Evolutionary conservation across 2,797 vertebrate genomes (phyloP).

Genomic region (Phoebastria nigripes): DNA sequence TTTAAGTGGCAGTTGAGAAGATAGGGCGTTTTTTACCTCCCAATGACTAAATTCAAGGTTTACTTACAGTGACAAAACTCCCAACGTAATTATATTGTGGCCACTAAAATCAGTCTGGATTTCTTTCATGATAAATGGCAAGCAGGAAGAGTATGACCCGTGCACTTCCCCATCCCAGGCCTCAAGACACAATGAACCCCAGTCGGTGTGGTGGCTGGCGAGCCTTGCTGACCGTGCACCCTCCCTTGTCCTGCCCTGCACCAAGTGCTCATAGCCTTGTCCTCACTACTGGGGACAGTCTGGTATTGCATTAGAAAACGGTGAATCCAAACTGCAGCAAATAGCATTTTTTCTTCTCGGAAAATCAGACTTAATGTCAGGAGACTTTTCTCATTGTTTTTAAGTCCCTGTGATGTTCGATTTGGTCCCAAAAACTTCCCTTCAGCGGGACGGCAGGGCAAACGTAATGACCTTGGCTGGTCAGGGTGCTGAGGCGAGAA

Average conservation of each 20-base stretch:
- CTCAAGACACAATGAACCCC: background rate
- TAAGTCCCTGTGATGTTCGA: background rate
- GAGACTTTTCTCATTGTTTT: background rate
- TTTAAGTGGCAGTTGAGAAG: background rate
- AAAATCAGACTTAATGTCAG: background rate
- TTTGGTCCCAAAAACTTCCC: background rate
- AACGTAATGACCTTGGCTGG: background rate
- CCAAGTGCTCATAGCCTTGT: background rate
- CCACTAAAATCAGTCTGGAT: background rate
- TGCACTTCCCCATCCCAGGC: background rate
- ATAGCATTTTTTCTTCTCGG: background rate
- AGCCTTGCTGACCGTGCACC: accelerated
- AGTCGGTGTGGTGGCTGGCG: accelerated
- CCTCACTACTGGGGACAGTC: background rate
- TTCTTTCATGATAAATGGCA: background rate
- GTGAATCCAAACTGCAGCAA: background rate
- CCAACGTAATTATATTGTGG: background rate
- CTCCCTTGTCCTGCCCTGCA: background rate
- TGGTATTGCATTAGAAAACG: background rate
- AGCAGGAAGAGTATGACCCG: background rate
- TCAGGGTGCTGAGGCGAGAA: background rate
- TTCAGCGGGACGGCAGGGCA: background rate
- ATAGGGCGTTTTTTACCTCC: background rate
- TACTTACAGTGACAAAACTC: background rate
- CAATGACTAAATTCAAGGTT: background rate